Evolutionary conservation across 2,113 vertebrate species (phyloP).

Genomic region (Engystomops pustulosus): DNA sequence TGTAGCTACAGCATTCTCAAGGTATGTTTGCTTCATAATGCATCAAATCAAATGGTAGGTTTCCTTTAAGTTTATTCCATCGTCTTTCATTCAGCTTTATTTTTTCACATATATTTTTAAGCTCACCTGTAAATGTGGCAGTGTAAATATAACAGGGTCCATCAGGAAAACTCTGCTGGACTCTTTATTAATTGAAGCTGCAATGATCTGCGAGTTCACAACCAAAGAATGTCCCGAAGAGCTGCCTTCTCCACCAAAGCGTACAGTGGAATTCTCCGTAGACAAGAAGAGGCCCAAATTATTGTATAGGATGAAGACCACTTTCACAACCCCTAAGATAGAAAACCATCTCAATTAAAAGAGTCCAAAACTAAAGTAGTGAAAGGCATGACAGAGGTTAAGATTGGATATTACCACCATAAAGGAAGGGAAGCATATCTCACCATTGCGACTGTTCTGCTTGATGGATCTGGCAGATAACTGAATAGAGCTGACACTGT

Average conservation of each 20-base stretch:
- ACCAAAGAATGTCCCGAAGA: slow-evolving; percentile 74
- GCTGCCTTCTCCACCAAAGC: slow-evolving; percentile 79
- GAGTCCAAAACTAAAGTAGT: neutral
- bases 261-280: slow-evolving; percentile 89
- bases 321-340: slow-evolving; percentile 87
- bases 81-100: neutral
- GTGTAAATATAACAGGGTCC: slow-evolving; percentile 89
- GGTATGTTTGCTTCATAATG: too few relatives aligned
- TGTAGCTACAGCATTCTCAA: too few relatives aligned
- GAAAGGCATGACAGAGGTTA: neutral
- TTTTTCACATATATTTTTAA: neutral
- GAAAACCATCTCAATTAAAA: neutral
- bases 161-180: slow-evolving; percentile 91
- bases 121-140: slow-evolving; percentile 85
- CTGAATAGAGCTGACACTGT: slow-evolving; percentile 88
- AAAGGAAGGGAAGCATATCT: slow-evolving; percentile 61
- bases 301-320: slow-evolving; percentile 92
- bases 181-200: slow-evolving; percentile 92
- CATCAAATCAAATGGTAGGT: too few relatives aligned
- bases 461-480: slow-evolving; percentile 91
- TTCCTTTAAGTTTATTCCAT: too few relatives aligned
- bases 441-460: slow-evolving; percentile 93
- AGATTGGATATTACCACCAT: neutral
- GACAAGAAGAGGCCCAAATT: slow-evolving; percentile 90
- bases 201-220: slow-evolving; percentile 90